Evolutionary conservation across 2,797 vertebrate genomes (phyloP).

Genomic region (Alectoris magna): DNA sequence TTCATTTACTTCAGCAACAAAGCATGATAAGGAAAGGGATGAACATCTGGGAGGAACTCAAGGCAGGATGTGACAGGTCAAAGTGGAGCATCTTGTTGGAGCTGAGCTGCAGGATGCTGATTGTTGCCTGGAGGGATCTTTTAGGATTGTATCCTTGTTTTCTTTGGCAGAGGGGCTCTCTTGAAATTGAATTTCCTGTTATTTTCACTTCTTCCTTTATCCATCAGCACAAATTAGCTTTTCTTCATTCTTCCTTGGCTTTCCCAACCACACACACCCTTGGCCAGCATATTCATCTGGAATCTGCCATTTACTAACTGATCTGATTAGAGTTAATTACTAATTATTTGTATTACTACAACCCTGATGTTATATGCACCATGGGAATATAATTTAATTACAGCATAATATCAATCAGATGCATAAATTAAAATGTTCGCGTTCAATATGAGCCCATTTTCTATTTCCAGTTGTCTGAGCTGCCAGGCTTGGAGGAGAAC

Average conservation of each 20-base stretch:
- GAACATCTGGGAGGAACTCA: neutral
- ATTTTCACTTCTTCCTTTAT: neutral
- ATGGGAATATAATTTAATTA: conserved; percentile 74
- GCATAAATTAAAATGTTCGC: conserved; percentile 37
- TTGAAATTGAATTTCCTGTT: neutral
- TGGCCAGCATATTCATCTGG: conserved; percentile 42
- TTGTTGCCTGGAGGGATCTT: neutral
- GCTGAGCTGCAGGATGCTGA: neutral
- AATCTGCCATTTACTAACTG: conserved; percentile 66
- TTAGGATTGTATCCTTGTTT: neutral
- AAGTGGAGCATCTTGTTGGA: neutral
- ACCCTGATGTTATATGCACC: conserved; percentile 48
- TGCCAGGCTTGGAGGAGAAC: neutral
- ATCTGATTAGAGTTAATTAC: conserved; percentile 73
- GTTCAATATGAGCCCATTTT: neutral
- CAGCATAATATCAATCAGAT: conserved; percentile 52
- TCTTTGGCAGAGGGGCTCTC: neutral
- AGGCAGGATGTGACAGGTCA: neutral
- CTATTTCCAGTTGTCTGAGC: neutral
- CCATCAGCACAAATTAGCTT: neutral
- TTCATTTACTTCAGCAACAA: neutral
- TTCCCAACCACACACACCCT: neutral
- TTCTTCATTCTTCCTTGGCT: neutral
- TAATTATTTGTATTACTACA: conserved; percentile 70
- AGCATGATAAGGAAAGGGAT: rapidly evolving